Evolutionary conservation across 2,797 vertebrate species (phyloP), one percentile per base, ranked within the genome.

Genomic region (Salmo trutta): DNA sequence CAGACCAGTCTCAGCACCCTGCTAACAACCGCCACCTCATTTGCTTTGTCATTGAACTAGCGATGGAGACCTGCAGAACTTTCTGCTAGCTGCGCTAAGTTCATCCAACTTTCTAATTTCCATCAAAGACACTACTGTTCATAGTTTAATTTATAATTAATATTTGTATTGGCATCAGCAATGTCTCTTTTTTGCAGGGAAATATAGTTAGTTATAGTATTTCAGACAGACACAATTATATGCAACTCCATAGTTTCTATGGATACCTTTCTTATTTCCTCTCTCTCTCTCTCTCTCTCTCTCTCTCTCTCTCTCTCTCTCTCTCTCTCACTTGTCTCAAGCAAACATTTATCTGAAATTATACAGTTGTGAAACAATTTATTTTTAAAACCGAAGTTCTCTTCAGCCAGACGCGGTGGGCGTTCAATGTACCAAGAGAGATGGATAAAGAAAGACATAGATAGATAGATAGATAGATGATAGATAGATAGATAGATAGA

Each of bases 231-330:
- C 74, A 85, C 86, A 75, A 91, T 90, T 83, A 88, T 82, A 90
- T 83, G 79, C 81, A 92, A 90, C 81, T 82, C 84, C 86, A 89
- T 91, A 87, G 93, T 94, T 93, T 93, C 93, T 91, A 94, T 93
- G 89, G 93, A 84, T 90, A 94, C 93, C 68, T 80, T 76, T 77
- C 74, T 83, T 88, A 64, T 84, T 78, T 64, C 66, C 36, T 68
- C 74, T 77, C 84, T 83, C 81, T 65, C 59, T 59, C 66, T 59
- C 14, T 5, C 83, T 80, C 31, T 31, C 31, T 31, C 29, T 31
- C 29, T 31, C 29, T 33, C 31, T 33, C 31, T 33, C 31, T 33
- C 5, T 33, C 31, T 33, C 31, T 33, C 31, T 77, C 78, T 85
- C 77, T 66, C 14, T 14, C 80, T 77, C 65, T n/a, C n/a, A n/a